Conservation (phyloP, 2,113 vertebrate species). For the Gobiocypris rarus region DNA sequence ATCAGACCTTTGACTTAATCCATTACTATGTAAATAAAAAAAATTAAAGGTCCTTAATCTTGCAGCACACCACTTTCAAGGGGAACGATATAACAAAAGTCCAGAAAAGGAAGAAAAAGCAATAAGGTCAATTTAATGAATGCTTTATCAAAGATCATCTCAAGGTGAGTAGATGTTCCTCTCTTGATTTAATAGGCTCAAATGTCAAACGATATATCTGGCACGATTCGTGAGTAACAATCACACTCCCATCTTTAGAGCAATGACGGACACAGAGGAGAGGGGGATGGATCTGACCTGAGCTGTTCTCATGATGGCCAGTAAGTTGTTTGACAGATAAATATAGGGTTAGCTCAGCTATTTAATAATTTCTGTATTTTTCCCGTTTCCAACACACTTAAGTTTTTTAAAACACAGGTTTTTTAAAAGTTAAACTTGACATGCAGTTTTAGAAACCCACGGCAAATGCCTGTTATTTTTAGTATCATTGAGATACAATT, state of each 20-base stretch:
- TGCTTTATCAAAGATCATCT: slow-evolving; percentile 45
- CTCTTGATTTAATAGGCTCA: slow-evolving; percentile 41
- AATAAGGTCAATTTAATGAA: slow-evolving; percentile 43
- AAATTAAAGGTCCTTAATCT: slow-evolving; percentile 4
- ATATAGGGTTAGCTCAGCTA: not conserved
- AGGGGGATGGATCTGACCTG: slow-evolving; percentile 35
- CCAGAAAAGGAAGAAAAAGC: not conserved
- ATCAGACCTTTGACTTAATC: not conserved
- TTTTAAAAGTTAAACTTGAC: too few relatives aligned
- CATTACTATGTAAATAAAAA: not conserved
- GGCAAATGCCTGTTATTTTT: too few relatives aligned
- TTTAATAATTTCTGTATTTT: slow-evolving; percentile 29
- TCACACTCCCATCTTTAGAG: slow-evolving; percentile 8
- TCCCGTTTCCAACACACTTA: not conserved
- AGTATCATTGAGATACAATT: too few relatives aligned
- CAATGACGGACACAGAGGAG: not conserved
- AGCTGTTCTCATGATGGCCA: not conserved
- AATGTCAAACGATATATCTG: slow-evolving; percentile 37
- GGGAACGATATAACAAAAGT: not conserved
- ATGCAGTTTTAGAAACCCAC: too few relatives aligned
- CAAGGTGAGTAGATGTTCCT: slow-evolving; percentile 26
- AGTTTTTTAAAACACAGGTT: too few relatives aligned
- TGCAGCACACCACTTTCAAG: not conserved
- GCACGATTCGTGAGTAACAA: not conserved
- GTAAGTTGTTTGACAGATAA: not conserved